phyloP scores from a whole-genome alignment of 1,140 invertebrate species.

The Caerostris darwini region DNA sequence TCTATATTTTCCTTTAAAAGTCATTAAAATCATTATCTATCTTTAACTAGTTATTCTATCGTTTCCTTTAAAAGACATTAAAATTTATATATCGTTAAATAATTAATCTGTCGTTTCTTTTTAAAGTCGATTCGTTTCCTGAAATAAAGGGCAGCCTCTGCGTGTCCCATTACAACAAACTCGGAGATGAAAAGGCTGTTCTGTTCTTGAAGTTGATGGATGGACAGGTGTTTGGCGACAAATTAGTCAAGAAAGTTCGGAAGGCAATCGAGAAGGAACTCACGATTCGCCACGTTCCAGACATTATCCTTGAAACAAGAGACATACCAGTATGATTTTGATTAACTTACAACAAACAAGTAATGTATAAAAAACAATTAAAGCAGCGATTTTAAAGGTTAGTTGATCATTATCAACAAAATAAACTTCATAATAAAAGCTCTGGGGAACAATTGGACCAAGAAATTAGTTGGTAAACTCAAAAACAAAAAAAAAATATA shows the following conservation, averaged over 20 bases:
- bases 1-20: too few species aligned
- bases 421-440: too few species aligned
- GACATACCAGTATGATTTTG: constrained; percentile 83
- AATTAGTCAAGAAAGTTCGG: constrained; percentile 81
- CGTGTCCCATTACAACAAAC: constrained; percentile 7
- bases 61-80: too few species aligned
- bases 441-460: too few species aligned
- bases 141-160: constrained; percentile 46
- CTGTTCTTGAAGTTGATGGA: constrained; percentile 84
- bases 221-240: constrained; percentile 81
- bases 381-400: too few species aligned
- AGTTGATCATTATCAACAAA: too few species aligned
- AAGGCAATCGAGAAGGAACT: constrained; percentile 82
- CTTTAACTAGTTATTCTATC: too few species aligned
- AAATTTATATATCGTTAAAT: not conserved
- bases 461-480: too few species aligned
- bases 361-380: too few species aligned
- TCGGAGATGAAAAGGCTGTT: constrained; percentile 8
- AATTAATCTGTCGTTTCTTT: not conserved
- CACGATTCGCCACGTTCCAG: constrained; percentile 84
- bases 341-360: too few species aligned
- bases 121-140: not conserved
- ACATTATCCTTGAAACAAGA: constrained; percentile 82
- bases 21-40: too few species aligned
- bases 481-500: too few species aligned